A percentile compares a stretch with the other conserved stretches of the same genome.
Evolutionary conservation across 2,888 invertebrate genomes (phyloP).

Genomic region (Galerucella nymphaeae): DNA sequence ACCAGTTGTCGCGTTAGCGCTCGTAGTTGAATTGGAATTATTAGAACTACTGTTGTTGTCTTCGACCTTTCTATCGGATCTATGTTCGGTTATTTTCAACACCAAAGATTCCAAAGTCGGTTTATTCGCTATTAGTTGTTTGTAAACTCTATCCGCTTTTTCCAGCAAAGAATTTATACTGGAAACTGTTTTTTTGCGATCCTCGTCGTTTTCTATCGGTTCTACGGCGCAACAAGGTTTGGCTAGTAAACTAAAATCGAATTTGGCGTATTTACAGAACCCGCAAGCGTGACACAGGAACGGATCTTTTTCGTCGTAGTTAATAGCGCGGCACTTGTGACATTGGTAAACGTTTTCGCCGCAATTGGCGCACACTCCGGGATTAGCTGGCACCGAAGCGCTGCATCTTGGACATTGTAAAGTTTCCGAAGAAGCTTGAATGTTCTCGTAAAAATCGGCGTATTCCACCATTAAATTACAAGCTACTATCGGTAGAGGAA

Average conservation of each 20-base stretch:
- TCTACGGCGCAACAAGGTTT: constrained; percentile 96
- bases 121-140: constrained; percentile 89
- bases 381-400: constrained; percentile 96
- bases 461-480: constrained; percentile 99
- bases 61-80: constrained; percentile 74
- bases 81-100: constrained; percentile 89
- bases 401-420: constrained; percentile 75
- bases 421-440: constrained; percentile 92
- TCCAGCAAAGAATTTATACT: constrained; percentile 91
- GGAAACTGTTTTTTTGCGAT: constrained; percentile 92
- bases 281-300: constrained; percentile 99
- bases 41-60: constrained; percentile 58
- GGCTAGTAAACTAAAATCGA: constrained; percentile 93
- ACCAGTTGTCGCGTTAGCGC: constrained; percentile 48
- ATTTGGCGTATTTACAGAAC: constrained; percentile 99
- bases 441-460: constrained; percentile 96
- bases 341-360: constrained; percentile 99
- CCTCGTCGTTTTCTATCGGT: constrained; percentile 96
- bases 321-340: constrained; percentile 97
- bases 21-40: constrained; percentile 39
- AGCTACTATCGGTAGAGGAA: constrained; percentile 95
- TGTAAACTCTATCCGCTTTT: constrained; percentile 94
- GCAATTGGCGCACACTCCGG: constrained; percentile 96
- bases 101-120: constrained; percentile 88
- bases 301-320: constrained; percentile 99